Conservation (phyloP, 2,113 vertebrate species). For the Tursiops truncatus region DNA sequence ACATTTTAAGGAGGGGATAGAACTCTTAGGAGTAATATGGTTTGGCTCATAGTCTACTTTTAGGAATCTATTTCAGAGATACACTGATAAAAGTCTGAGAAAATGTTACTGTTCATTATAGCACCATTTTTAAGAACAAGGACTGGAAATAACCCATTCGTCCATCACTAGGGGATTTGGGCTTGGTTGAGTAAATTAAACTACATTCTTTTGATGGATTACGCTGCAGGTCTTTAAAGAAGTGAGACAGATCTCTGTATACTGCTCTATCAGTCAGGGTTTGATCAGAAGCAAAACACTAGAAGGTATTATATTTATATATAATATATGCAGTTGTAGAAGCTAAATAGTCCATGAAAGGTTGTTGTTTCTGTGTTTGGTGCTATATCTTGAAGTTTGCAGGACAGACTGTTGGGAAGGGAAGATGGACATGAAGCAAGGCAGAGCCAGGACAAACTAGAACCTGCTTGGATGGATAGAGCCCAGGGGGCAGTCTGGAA, state of each 20-base stretch:
- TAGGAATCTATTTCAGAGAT: neutral
- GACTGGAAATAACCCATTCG: neutral
- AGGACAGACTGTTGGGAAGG: neutral
- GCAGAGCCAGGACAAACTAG: neutral
- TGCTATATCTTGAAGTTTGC: neutral
- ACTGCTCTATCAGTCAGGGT: neutral
- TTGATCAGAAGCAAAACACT: neutral
- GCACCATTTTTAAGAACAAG: neutral
- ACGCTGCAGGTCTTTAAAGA: neutral
- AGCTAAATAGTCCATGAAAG: neutral
- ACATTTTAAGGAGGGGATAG: neutral
- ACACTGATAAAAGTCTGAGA: neutral
- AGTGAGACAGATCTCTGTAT: neutral
- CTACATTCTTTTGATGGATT: neutral
- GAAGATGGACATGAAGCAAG: neutral
- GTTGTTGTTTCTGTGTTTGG: neutral
- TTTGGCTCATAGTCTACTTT: neutral
- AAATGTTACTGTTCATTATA: neutral
- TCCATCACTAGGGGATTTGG: neutral
- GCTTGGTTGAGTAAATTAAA: neutral
- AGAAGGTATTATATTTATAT: neutral
- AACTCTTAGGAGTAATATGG: neutral
- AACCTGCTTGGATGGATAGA: neutral
- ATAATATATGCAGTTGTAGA: neutral
- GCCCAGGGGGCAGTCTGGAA: neutral